phyloP scores from a whole-genome alignment of 2,113 vertebrate species.

The Mandrillus leucophaeus region DNA sequence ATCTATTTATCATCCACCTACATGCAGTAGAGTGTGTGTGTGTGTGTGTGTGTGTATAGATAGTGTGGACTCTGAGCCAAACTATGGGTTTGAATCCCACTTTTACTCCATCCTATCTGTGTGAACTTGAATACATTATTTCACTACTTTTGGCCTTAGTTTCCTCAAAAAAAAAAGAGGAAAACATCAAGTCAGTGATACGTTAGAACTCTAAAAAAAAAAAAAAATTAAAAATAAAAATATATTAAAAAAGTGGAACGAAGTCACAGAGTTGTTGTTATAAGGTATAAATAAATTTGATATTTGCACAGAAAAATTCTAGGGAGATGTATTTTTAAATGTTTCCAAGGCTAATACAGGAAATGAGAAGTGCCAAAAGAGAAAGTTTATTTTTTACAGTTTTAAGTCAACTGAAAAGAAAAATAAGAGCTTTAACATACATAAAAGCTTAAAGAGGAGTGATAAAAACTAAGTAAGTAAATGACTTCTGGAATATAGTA shows the following conservation, averaged over 20 bases:
- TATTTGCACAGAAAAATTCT: conserved; percentile 92
- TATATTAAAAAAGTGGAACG: background rate
- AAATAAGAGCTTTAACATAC: conserved; percentile 82
- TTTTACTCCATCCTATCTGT: background rate
- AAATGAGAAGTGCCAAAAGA: conserved; percentile 82
- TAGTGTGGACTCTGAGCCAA: background rate
- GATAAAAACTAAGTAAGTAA: background rate
- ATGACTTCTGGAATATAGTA: background rate
- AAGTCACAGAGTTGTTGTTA: background rate
- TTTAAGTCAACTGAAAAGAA: conserved; percentile 82
- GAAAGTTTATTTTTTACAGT: conserved; percentile 83
- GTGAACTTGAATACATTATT: background rate
- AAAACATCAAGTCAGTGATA: too few relatives aligned
- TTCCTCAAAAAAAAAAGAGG: background rate
- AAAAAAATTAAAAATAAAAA: background rate
- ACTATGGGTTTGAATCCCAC: background rate
- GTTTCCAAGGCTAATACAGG: conserved; percentile 81
- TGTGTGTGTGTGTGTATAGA: too few relatives aligned
- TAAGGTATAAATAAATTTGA: background rate
- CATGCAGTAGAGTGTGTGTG: background rate
- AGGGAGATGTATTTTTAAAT: conserved; percentile 86
- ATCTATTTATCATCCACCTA: background rate
- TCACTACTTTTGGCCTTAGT: background rate
- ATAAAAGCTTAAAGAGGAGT: conserved; percentile 72
- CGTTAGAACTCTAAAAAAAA: background rate